Base-by-base conservation (phyloP, 2,888 invertebrate genomes). In the Eristalinus sepulchralis region DNA sequence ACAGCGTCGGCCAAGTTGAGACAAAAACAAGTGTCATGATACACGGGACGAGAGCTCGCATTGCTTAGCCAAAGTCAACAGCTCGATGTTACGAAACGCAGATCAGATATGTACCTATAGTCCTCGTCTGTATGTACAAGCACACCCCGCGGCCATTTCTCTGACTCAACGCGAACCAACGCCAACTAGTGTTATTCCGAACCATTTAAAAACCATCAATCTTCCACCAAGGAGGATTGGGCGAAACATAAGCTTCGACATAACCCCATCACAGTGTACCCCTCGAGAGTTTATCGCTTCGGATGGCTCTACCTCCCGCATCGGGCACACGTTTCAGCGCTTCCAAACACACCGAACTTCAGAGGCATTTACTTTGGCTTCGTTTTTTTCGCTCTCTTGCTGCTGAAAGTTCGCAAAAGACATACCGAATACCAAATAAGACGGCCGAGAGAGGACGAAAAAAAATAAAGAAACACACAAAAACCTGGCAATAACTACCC, bases 21-120 rank as follows among this genome's bases (percentile, higher is more conserved):
- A 72, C 75, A 59, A 81, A 81, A 81, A 84, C 83, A 84, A 84
- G 83, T 84, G 83, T 84, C 83, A 84, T 84, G 83, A 75, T 76
- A 84, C 60, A 84, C 62, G 33, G 76, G 67, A 47, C 73, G 39
- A 75, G 55, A 84, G 64, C 64, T 64, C 64, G 27, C 62, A 83
- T 24, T 31, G 39, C 71, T 70, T 62, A 71, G 60, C 83, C 60
- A 60, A 83, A 84, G 75, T 84, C 84, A 84, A 76, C 76, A 84
- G 81, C 71, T 84, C 63, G 34, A 75, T 81, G 34, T 84, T 76
- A 84, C 62, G 76, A 81, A 84, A 84, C 75, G 62, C 70, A 31
- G 24, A 75, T 64, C 70, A 62, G 64, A 79, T 72, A 66, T 59
- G 60, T 60, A 31, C 47, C 47, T 47, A 47, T 17, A 27, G 31